A percentile compares a stretch with the other conserved stretches of the same genome.
Conservation (phyloP, 2,888 invertebrate species). For the Apoderus coryli region DNA sequence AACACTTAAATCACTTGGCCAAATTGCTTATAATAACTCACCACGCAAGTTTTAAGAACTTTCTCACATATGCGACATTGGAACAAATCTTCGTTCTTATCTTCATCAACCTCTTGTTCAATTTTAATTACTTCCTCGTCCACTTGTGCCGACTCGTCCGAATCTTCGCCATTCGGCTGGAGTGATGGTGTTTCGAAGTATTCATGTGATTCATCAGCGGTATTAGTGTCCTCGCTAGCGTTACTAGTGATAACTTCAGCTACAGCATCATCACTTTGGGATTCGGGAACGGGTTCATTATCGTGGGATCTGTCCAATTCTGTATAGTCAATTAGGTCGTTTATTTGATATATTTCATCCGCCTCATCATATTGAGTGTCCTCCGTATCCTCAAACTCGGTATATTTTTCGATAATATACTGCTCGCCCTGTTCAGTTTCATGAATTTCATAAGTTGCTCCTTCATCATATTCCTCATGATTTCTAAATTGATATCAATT, state of each 20-base stretch:
- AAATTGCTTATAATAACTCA: constrained; percentile 17
- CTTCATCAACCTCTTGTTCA: constrained; percentile 2
- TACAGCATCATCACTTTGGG: too few species aligned
- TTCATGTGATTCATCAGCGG: too few species aligned
- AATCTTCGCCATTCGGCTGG: too few species aligned
- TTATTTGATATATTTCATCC: too few species aligned
- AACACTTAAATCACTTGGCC: constrained; percentile 4
- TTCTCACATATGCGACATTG: constrained; percentile 26
- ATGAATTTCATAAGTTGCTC: constrained; percentile 15
- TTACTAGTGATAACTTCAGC: too few species aligned
- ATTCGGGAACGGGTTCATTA: too few species aligned
- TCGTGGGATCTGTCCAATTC: too few species aligned
- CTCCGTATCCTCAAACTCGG: constrained; percentile 13
- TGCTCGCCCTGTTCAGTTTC: constrained; percentile 17
- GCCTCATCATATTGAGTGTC: constrained; percentile 12
- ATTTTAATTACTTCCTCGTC: not conserved
- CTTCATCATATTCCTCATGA: constrained; percentile 16
- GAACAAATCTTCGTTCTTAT: constrained; percentile 17
- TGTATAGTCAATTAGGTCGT: too few species aligned
- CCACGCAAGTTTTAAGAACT: constrained; percentile 26
- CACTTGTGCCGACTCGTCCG: constrained; percentile 16
- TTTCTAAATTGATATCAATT: too few species aligned
- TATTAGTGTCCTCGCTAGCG: too few species aligned
- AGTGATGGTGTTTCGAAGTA: too few species aligned
- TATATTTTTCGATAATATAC: constrained; percentile 19